Percentiles rank a stretch among this genome's conserved stretches.
Evolutionary conservation across 2,888 invertebrate genomes (phyloP).

Genomic region (Druceiella hillmani): DNA sequence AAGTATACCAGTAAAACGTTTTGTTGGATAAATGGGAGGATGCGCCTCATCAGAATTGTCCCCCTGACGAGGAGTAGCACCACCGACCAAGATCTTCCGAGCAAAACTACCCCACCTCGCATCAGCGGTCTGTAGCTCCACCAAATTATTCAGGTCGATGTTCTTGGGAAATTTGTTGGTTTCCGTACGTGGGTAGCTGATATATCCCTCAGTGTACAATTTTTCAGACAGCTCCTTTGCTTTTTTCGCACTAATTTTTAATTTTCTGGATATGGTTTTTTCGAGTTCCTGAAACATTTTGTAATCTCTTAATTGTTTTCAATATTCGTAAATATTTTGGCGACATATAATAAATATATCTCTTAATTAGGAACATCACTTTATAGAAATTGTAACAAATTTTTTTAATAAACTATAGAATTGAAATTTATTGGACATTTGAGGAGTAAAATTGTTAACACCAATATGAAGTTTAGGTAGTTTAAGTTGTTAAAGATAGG

Average conservation of each 20-base stretch:
- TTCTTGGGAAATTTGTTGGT: constrained; percentile 89
- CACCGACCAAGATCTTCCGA: constrained; percentile 57
- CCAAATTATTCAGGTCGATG: constrained; percentile 60
- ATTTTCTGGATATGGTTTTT: constrained; percentile 76
- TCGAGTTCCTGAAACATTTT: constrained; percentile 74
- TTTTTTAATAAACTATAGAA: too few species aligned
- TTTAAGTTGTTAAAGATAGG: too few species aligned
- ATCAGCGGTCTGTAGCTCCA: constrained; percentile 62
- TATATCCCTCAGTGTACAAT: constrained; percentile 79
- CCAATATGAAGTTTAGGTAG: too few species aligned
- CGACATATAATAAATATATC: too few species aligned
- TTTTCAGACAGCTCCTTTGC: constrained; percentile 87
- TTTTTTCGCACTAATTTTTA: constrained; percentile 79
- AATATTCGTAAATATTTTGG: constrained; percentile 18
- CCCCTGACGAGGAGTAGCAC: constrained; percentile 77
- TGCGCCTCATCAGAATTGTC: constrained; percentile 88
- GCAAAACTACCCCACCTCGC: constrained; percentile 78
- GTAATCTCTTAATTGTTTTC: too few species aligned
- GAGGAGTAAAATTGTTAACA: too few species aligned
- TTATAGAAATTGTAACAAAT: too few species aligned
- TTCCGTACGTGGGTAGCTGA: constrained; percentile 92
- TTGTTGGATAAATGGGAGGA: constrained; percentile 91
- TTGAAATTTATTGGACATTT: constrained; percentile 2
- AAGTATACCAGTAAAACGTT: constrained; percentile 54
- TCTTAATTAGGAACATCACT: too few species aligned